phyloP scores from a whole-genome alignment of 2,113 vertebrate genomes.

The Xyliphius kryptos region DNA sequence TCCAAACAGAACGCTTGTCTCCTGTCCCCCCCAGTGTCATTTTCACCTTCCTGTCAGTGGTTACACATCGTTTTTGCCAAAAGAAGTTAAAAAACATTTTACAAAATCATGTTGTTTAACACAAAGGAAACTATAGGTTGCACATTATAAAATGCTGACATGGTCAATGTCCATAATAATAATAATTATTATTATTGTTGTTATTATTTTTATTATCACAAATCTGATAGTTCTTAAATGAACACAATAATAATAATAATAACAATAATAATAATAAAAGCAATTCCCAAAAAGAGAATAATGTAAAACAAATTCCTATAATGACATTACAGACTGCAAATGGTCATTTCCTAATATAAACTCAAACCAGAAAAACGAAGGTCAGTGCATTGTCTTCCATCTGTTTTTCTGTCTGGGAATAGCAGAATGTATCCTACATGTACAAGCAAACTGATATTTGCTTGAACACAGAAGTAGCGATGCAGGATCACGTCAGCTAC shows the following conservation, averaged over 20 bases:
- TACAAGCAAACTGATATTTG: slow-evolving; percentile 43
- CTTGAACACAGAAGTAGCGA: slow-evolving; percentile 53
- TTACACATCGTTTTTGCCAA: slow-evolving; percentile 63
- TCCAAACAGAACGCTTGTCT: slow-evolving; percentile 59
- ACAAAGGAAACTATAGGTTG: too few relatives aligned
- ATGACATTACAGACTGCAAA: too few relatives aligned
- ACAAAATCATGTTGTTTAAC: too few relatives aligned
- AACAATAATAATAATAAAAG: slow-evolving; percentile 48
- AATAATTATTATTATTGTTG: too few relatives aligned
- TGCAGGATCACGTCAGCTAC: slow-evolving; percentile 53
- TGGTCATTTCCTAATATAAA: too few relatives aligned
- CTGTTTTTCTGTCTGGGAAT: slow-evolving; percentile 50
- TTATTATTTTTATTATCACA: too few relatives aligned
- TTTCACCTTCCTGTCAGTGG: slow-evolving; percentile 57
- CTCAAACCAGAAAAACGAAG: slow-evolving; percentile 55
- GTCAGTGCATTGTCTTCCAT: slow-evolving; percentile 56
- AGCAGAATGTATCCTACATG: slow-evolving; percentile 49
- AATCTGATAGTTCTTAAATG: too few relatives aligned
- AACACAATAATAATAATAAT: too few relatives aligned
- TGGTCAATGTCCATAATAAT: too few relatives aligned
- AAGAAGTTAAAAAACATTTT: slow-evolving; percentile 55
- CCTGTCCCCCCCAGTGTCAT: slow-evolving; percentile 61
- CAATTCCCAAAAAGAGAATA: slow-evolving; percentile 59
- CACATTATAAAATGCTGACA: too few relatives aligned
- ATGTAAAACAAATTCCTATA: slow-evolving; percentile 58